Base-by-base conservation (phyloP, 1,140 invertebrate genomes). In the Micrasema minimum region DNA sequence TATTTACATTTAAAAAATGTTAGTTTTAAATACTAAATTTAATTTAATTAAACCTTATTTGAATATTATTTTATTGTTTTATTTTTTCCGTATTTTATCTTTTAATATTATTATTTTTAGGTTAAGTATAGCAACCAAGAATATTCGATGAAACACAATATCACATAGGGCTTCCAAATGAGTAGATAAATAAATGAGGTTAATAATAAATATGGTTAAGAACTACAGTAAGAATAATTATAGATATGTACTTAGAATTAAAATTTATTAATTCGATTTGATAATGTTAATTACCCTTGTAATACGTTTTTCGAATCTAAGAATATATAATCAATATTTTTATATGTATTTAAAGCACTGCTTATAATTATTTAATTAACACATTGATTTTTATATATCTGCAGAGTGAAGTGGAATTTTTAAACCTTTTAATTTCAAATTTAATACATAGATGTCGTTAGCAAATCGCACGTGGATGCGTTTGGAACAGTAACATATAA, bases 91-190 rank as follows among this genome's bases (percentile, higher is more conserved):
- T 65, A 53, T 46, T 18, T 11, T 61, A 22, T 66, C 46, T 71
- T 57, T 67, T 72, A 16, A 53, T 10, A 26, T 23, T 68, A 66
- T 48, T 35, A 66, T 45, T 46, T 55, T 31, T 46, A 64, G 61
- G 2, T 31, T 64, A 64, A 41, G 23, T 45, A 55, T 51, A 69
- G 26, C 46, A 75, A 75, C 73, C 73, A 75, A 75, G 73, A 75
- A 75, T 75, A 75, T 75, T 69, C 37, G 37, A 50, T 46, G 50
- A 72, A 65, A 75, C 66, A 75, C 65, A 69, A 75, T 75, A 75
- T 75, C 73, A 75, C 73, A 45, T 66, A 61, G 69, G 69, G 69
- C 73, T 75, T 75, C 73, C 73, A 75, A 41, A 70, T 16, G 26
- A 18, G 66, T 72, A 72, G 65, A 26, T 57, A 45, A 46, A 55